These are phyloP conservation scores for Eumerus sabulonum DNA, from an alignment of 2,888 invertebrate species.

Conservation along the genomic window DNA sequence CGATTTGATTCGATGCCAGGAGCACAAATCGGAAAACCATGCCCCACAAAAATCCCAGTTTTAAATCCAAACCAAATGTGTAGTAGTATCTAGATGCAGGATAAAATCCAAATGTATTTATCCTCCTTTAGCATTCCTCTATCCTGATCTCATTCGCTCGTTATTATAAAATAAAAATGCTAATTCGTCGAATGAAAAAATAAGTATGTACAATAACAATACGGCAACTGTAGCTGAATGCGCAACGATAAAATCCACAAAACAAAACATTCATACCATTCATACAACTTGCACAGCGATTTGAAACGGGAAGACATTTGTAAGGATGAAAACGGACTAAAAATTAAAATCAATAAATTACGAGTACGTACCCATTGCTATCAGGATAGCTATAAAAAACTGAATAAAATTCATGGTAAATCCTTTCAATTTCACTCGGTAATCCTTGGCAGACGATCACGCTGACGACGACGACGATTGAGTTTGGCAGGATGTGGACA, in stretches of 20 bases:
- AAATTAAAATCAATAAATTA: conserved; percentile 69
- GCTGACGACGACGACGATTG: conserved; percentile 22
- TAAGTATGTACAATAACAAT: conserved; percentile 58
- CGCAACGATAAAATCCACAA: conserved; percentile 20
- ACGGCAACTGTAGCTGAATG: conserved; percentile 36
- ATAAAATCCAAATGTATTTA: conserved; percentile 25
- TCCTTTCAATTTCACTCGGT: conserved; percentile 72
- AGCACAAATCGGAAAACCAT: conserved; percentile 32
- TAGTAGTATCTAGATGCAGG: conserved; percentile 49
- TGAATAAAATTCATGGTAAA: conserved; percentile 74
- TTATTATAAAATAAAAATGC: conserved; percentile 50
- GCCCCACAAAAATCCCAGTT: conserved; percentile 41
- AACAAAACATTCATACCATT: conserved; percentile 6
- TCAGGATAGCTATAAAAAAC: conserved; percentile 70
- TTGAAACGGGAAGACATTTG: background rate
- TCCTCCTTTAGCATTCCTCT: too few species aligned
- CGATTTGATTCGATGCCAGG: conserved; percentile 66
- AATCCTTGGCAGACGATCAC: conserved; percentile 72
- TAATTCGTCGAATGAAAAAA: conserved; percentile 62
- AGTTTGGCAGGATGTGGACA: background rate
- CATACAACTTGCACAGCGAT: background rate
- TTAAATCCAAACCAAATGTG: conserved; percentile 29
- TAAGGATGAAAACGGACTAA: conserved; percentile 42
- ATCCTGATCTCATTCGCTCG: background rate
- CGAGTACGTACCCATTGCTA: conserved; percentile 71